Percentiles rank a stretch among this genome's conserved stretches.
Conservation (phyloP, 35 echinoderm and acorn worm genomes). For the Ptychodera flava region DNA sequence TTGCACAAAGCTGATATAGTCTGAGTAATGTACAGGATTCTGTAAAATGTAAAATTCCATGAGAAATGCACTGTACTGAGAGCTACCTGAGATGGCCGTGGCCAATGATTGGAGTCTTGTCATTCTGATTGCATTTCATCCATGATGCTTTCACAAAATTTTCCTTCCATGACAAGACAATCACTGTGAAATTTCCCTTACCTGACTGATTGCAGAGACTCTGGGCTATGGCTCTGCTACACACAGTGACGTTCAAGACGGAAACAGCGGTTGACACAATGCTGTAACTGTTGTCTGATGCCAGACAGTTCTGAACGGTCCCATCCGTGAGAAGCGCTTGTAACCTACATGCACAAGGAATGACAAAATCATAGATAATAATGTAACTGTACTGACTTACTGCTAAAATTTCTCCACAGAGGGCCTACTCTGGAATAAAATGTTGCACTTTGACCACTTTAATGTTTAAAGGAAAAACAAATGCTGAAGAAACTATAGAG, state of each 20-base stretch:
- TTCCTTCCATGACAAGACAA: slow-evolving; percentile 36
- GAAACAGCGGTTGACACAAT: neutral
- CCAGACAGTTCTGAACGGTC: neutral
- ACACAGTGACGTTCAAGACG: neutral
- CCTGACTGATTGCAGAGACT: neutral
- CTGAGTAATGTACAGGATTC: slow-evolving; percentile 58
- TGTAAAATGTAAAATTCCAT: slow-evolving; percentile 28
- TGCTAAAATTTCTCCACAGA: too few species aligned
- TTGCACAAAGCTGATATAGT: slow-evolving; percentile 42
- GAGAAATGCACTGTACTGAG: neutral
- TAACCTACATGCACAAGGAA: too few species aligned
- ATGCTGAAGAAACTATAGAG: too few species aligned
- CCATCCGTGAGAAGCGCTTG: neutral
- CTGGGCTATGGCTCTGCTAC: neutral
- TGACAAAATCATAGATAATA: too few species aligned
- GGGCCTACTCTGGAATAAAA: too few species aligned
- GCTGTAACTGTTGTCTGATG: neutral
- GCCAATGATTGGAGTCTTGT: neutral
- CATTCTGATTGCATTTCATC: neutral
- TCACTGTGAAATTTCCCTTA: neutral
- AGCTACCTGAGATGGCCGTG: neutral
- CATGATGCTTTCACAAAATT: slow-evolving; percentile 12
- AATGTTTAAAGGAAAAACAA: too few species aligned
- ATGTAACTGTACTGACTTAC: too few species aligned
- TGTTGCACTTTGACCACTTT: too few species aligned